Base-by-base conservation (phyloP, 2,888 invertebrate species). In the Orthonychiurus folsomi region DNA sequence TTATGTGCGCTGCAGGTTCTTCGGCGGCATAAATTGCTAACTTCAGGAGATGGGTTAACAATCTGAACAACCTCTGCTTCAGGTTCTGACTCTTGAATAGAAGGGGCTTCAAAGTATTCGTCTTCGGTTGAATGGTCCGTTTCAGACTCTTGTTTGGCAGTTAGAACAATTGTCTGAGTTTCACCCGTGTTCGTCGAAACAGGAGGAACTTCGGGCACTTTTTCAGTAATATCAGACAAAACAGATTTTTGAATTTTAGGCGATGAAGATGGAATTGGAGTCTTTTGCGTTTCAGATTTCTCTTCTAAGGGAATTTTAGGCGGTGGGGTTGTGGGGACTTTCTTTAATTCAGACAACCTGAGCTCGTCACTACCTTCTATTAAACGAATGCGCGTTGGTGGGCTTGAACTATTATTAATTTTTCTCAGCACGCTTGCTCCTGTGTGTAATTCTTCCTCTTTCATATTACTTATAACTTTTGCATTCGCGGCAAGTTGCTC, bases 381-480 rank as follows among this genome's bases (percentile, higher is more conserved):
- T 18, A 24, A 54, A 20, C 25, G 25, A 25, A 25, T 24, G 15
- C 54, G 5, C 15, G 15, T 15, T 37, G 37, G 37, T 21, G 54
- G 18, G 23, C 54, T 54, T 21, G 25, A 23, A 3, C 23, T 24
- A 54, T 54, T 54, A 5, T 54, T 25, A 54, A 3, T 24, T 12
- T 15, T 21, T 23, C n/a, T 24, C 25, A 9, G 52, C n/a, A 24
- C 54, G 25, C 18, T 18, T 54, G 37, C 54, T 3, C 47, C 15
- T n/a, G n/a, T n/a, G 2, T 47, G 48, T 20, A 50, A 48, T 18
- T 52, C 25, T 21, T 50, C 56, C 27, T 50, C 52, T 9, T 48
- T 47, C 28, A 28, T 21, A 25, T 52, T 58, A 47, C 56, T 57
- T 63, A 55, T 50, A 57, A 58, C 56, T 61, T 63, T 61, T 28